Evolutionary conservation across 2,888 invertebrate genomes (phyloP).

Genomic region (Melieria omissa): DNA sequence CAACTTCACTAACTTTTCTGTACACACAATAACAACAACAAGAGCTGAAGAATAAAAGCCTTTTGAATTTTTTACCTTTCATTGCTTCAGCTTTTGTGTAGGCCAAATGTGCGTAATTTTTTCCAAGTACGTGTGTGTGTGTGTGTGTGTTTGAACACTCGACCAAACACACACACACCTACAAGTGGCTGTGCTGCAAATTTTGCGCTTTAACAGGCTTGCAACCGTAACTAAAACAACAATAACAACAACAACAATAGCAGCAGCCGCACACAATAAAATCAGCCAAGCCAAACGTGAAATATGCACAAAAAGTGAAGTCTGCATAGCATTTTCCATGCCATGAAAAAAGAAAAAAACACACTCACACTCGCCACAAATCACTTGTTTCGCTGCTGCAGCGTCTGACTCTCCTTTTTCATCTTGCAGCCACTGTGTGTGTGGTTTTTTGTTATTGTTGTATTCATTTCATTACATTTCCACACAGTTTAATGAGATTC

Average conservation of each 20-base stretch:
- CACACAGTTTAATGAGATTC: slow-evolving; percentile 26
- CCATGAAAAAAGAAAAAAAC: not conserved
- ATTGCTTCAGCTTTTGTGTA: no score
- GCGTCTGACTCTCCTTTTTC: not conserved
- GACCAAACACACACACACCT: not conserved
- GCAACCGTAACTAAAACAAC: not conserved
- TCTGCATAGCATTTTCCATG: not conserved
- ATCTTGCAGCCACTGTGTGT: not conserved
- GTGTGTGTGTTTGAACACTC: not conserved
- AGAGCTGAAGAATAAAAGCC: no score
- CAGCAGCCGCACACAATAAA: not conserved
- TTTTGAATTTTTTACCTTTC: no score
- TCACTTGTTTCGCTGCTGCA: not conserved
- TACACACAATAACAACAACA: no score
- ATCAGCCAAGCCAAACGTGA: not conserved
- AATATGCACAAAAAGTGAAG: not conserved
- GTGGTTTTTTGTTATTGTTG: not conserved
- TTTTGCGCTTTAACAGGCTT: not conserved
- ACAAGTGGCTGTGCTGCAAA: not conserved
- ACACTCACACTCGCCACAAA: not conserved
- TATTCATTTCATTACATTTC: slow-evolving; percentile 1
- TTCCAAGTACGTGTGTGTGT: not conserved
- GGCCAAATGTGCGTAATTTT: not conserved
- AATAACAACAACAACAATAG: not conserved
- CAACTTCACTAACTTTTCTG: no score